Evolutionary conservation across 2,797 vertebrate species (phyloP).

Genomic region (Urocyon cinereoargenteus): DNA sequence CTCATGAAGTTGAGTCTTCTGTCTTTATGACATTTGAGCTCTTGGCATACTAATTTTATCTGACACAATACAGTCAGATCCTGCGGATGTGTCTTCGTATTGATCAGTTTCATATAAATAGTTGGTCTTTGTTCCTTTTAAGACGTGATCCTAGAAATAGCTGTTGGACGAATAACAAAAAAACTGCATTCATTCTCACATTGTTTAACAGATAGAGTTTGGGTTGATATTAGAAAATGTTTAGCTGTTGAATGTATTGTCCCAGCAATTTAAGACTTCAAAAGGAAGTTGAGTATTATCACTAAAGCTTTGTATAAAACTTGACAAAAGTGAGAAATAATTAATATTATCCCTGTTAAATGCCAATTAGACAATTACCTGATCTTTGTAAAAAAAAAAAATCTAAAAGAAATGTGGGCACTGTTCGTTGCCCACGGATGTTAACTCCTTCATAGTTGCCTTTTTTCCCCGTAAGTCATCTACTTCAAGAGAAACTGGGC

Average conservation of each 20-base stretch:
- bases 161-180: not conserved
- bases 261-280: not conserved
- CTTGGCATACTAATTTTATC: constrained; percentile 74
- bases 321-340: not conserved
- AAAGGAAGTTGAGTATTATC: not conserved
- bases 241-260: not conserved
- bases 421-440: not conserved
- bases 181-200: not conserved
- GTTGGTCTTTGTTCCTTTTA: constrained; percentile 45
- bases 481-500: not conserved
- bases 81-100: not conserved
- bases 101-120: constrained; percentile 41
- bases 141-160: constrained; percentile 7
- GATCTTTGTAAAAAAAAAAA: not conserved
- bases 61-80: constrained; percentile 6
- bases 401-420: not conserved
- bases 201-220: not conserved
- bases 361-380: not conserved
- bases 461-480: not conserved
- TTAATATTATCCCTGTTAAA: not conserved
- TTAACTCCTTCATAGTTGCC: not conserved
- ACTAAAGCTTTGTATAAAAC: not conserved
- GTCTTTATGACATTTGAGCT: constrained; percentile 76
- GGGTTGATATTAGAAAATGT: not conserved
- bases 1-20: constrained; percentile 67